A percentile compares a stretch with the other conserved stretches of the same genome.
Conservation (phyloP, 2,888 invertebrate genomes). For the Ischnus inquisitorius region DNA sequence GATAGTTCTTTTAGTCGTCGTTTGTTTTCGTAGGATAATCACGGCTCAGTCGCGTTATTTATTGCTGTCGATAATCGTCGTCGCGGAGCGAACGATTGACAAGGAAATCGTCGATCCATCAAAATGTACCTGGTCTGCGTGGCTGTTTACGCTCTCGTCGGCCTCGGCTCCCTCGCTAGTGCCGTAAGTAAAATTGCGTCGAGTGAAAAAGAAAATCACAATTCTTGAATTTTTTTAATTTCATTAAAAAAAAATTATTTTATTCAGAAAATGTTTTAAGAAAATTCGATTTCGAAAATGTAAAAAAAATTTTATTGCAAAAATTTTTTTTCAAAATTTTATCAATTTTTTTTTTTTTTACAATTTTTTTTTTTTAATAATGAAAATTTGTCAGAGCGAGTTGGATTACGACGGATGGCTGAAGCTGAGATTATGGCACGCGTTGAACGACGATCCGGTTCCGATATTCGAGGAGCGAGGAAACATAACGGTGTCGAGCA, state of each 20-base stretch:
- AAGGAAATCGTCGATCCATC: constrained; percentile 46
- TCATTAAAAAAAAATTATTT: no score
- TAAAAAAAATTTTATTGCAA: no score
- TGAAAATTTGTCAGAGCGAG: constrained; percentile 86
- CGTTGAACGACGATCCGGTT: constrained; percentile 86
- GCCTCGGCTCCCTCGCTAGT: constrained; percentile 58
- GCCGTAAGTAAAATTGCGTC: constrained; percentile 69
- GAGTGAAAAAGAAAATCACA: neutral
- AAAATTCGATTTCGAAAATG: no score
- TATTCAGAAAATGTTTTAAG: no score
- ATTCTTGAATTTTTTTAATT: neutral
- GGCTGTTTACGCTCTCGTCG: constrained; percentile 66
- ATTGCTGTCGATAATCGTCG: constrained; percentile 8
- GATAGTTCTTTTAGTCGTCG: no score
- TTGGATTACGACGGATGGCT: constrained; percentile 92
- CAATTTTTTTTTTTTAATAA: neutral
- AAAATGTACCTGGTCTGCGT: constrained; percentile 70
- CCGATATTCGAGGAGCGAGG: constrained; percentile 89
- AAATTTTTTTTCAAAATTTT: no score
- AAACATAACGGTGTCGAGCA: constrained; percentile 90
- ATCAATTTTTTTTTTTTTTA: neutral
- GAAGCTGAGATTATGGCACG: constrained; percentile 90
- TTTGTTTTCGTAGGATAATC: neutral
- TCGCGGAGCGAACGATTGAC: constrained; percentile 8
- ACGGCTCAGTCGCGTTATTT: constrained; percentile 28